Conservation (phyloP, 2,113 vertebrate genomes). For the Melanostigma gelatinosum region DNA sequence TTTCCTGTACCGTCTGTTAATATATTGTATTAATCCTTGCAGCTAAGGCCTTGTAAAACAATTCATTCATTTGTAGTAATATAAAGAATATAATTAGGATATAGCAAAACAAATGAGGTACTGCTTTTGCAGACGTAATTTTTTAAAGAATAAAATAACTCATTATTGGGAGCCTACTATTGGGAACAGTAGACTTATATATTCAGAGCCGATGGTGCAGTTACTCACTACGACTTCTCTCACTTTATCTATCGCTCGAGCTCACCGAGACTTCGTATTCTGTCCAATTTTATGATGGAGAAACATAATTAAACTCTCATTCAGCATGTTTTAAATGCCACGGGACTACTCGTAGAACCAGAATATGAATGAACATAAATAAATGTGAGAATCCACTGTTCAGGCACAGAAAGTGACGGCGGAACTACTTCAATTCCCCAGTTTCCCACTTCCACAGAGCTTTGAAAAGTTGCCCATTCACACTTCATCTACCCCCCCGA, state of each 20-base stretch:
- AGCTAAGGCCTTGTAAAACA: not conserved
- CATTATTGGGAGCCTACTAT: constrained; percentile 9
- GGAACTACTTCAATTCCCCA: constrained; percentile 8
- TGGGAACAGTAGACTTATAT: constrained; percentile 13
- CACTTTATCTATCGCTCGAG: constrained; percentile 20
- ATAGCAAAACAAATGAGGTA: not conserved
- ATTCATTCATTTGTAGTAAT: not conserved
- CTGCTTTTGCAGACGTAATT: not conserved
- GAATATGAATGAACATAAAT: constrained; percentile 61
- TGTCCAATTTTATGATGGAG: constrained; percentile 35
- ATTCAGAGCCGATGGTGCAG: constrained; percentile 2
- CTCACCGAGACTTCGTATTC: constrained; percentile 27
- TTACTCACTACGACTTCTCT: constrained; percentile 25
- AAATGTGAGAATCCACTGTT: constrained; percentile 44
- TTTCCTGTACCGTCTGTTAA: not conserved
- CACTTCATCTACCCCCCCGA: not conserved
- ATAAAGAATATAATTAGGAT: not conserved
- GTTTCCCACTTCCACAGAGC: constrained; percentile 32
- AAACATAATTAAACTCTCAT: constrained; percentile 63
- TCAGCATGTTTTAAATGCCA: constrained; percentile 63
- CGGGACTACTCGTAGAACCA: constrained; percentile 20
- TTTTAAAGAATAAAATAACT: not conserved
- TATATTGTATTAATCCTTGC: not conserved
- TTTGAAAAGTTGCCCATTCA: constrained; percentile 37
- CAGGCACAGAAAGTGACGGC: not conserved